Evolutionary conservation across 1,140 invertebrate species (phyloP), one percentile per base, ranked within the genome.

Genomic region (Proales similis): DNA sequence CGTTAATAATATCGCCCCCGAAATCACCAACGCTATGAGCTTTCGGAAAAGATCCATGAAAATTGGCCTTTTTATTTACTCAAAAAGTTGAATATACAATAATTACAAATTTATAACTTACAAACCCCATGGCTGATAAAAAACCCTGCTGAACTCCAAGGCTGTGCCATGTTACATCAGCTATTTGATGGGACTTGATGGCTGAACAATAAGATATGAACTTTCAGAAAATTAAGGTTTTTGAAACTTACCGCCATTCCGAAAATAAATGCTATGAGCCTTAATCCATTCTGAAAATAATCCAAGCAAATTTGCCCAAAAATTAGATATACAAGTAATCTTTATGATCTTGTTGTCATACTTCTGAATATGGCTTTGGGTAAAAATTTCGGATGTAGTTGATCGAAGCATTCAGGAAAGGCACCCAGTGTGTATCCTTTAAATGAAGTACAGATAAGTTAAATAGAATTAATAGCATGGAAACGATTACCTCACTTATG

Each of bases 401-500:
- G 24, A 73, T 66, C 2, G 70, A 68, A 9, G 68, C 69, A 67
- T 71, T 72, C 26, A 73, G 42, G 63, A 73, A 74, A 19, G 70
- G 70, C 1, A 67, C 65, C 71, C 72, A 73, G 62, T 73, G 72
- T 12, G 70, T 71, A 49, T 73, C 71, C 51, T 74, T 71, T 30
- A 70, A 67, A 39, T 3, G 20, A 39, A 39, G n/a, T 2, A 39
- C 2, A 2, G 2, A 39, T 39, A 2, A 2, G 2, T 2, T 14
- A 14, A 14, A 39, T 39, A 14, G 2, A 4, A 14, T 39, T 39
- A 14, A 14, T 39, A 2, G 2, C 20, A 14, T 14, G n/a, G n/a
- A 39, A 39, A 14, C n/a, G 20, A 19, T 39, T 14, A 14, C 36
- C 47, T 61, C 57, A 14, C 39, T 45, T 11, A 61, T 32, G 36